Evolutionary conservation across 1,140 invertebrate species (phyloP), one percentile per base, ranked within the genome.

Genomic region (Leptestheria dahalacensis): DNA sequence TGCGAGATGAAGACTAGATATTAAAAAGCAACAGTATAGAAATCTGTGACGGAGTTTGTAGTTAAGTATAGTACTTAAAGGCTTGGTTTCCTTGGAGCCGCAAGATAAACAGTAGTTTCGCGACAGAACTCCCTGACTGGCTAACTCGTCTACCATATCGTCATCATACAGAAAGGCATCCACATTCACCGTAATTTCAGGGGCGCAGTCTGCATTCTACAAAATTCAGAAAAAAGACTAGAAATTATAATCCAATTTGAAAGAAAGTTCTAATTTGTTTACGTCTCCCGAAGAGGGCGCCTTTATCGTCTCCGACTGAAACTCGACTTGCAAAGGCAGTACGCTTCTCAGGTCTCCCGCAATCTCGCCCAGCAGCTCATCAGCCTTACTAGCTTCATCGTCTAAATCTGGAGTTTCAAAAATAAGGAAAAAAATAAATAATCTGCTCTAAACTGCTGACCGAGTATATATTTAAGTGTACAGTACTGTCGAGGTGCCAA

Each of bases 121-220:
- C 57, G 77, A 73, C 12, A 85, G 54, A 69, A 78, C 73, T 48
- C 78, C 79, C 54, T 77, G 70, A 63, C 82, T 76, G 60, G 76
- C 74, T 4, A 85, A 66, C 24, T 78, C 65, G 49, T 82, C 77
- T n/a, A 84, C 68, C 61, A 77, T 73, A 10, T 79, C 74, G 64
- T 84, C 80, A 67, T 80, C 77, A 73, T 82, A 85, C 1, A 85
- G 70, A 69, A 86, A 86, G 24, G 78, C 81, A 73, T 86, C 84
- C 2, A 85, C 71, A 69, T 84, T 79, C 2, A 77, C 70, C n/a
- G 81, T 82, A 63, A 78, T 74, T 6, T 67, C 63, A 50, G 73
- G 65, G 58, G 75, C 69, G 63, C 80, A 82, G 65, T 82, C 79
- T 49, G 78, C 71, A 71, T 82, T 80, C 73, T 81, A 67, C 11